These are phyloP conservation scores for Chiloscyllium plagiosum DNA, from an alignment of 2,113 vertebrate genomes.

Conservation along the genomic window DNA sequence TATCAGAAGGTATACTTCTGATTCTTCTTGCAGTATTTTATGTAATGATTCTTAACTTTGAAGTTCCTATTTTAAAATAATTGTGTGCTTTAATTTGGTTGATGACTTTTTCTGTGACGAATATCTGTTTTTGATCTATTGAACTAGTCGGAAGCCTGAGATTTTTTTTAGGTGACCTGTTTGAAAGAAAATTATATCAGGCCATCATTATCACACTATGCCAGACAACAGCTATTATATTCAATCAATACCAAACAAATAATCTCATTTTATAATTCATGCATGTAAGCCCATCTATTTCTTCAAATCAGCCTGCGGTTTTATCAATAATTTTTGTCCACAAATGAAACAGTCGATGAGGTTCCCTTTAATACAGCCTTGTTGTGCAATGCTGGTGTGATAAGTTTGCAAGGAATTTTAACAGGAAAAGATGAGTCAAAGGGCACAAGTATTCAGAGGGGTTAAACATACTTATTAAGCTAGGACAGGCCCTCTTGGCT, in stretches of 20 bases:
- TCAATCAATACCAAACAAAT: background rate
- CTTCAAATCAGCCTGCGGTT: background rate
- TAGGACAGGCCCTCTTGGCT: background rate
- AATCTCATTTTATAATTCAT: background rate
- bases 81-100: background rate
- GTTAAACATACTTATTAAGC: slow-evolving; percentile 34
- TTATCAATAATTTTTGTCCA: background rate
- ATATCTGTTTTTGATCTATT: background rate
- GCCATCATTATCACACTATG: background rate
- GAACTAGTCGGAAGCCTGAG: background rate
- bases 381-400: background rate
- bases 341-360: slow-evolving; percentile 3
- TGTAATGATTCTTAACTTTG: background rate
- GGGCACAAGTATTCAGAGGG: background rate
- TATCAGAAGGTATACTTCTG: background rate
- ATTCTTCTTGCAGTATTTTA: background rate
- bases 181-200: background rate
- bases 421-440: background rate
- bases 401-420: slow-evolving; percentile 5
- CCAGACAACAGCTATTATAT: background rate
- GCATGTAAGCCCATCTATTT: background rate
- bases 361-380: background rate
- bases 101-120: background rate
- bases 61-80: background rate
- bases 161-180: background rate